Base-by-base conservation (phyloP, 2,113 vertebrate genomes). In the Cottus gobio region DNA sequence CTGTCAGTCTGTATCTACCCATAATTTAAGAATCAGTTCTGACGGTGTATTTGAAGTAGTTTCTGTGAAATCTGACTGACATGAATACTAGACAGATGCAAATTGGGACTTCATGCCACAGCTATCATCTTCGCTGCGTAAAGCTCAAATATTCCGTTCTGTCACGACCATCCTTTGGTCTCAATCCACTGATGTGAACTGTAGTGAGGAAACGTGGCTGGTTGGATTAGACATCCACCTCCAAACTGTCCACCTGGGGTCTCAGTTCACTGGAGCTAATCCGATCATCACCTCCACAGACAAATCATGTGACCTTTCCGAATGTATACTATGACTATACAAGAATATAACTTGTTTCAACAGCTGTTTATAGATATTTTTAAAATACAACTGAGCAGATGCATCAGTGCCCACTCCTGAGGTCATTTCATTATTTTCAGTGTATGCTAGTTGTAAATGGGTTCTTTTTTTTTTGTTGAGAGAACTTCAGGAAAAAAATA, bases 161-260 rank as follows among this genome's bases (percentile, higher is more conserved):
- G 7, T 46, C 28, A 48, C 20, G 16, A 31, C 28, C 15, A 44
- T 52, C 31, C 36, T 54, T 10, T 16, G 0, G 15, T 64, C 34
- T 62, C 12, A 26, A 26, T 20, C 13, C 48, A 11, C 62, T 31
- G 3, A 34, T 13, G 22, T 44, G 71, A n/a, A 11, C 52, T 48
- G 28, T 11, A 3, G n/a, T 28, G 58, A 22, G 4, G 12, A 24
- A 39, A 56, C 26, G 44, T 54, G 61, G 9, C 18, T 34, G 31
- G 2, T 16, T 5, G 36, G 52, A 65, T n/a, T 26, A 65, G 58
- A 34, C 58, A 11, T 62, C 15, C 31, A 57, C 48, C 73, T 63
- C 37, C 50, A 13, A 5, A 56, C 26, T 67, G 65, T 31, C 72
- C 83, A 82, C 56, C 52, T 75, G 85, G 73, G 61, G 80, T 72